A percentile compares a stretch with the other conserved stretches of the same genome.
phyloP scores from a whole-genome alignment of 2,888 invertebrate species.

The Meiosimyza decipiens region DNA sequence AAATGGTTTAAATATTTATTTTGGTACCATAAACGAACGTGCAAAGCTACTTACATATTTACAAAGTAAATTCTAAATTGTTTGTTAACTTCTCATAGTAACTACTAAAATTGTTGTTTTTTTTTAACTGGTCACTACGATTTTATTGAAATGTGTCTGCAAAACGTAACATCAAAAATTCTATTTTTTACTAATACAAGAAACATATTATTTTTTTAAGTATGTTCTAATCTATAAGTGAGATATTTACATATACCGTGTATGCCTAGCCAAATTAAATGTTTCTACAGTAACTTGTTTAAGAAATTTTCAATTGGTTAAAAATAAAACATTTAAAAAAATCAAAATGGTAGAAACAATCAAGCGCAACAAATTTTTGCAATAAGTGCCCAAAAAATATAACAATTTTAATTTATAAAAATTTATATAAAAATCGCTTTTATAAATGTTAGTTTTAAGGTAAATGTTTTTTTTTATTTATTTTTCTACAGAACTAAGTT shows the following conservation, averaged over 20 bases:
- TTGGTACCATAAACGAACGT: neutral
- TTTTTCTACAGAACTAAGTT: constrained; percentile 4
- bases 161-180: too few species aligned
- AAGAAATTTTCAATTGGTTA: constrained; percentile 11
- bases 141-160: too few species aligned
- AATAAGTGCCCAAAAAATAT: constrained; percentile 47
- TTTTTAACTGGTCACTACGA: neutral
- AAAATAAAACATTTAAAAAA: constrained; percentile 23
- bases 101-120: constrained; percentile 2
- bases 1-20: neutral
- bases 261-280: constrained; percentile 43
- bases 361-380: constrained; percentile 47
- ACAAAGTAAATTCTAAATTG: constrained; percentile 2
- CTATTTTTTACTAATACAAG: too few species aligned
- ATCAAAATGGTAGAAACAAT: constrained; percentile 23
- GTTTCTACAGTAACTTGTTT: constrained; percentile 15
- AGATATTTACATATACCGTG: constrained; percentile 15
- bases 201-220: too few species aligned
- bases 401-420: constrained; percentile 34
- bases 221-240: too few species aligned
- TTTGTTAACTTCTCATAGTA: constrained; percentile 14
- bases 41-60: constrained; percentile 34
- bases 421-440: constrained; percentile 19
- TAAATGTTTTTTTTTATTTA: constrained; percentile 26
- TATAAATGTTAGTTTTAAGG: constrained; percentile 23